These are phyloP conservation scores for Vireo griseus DNA, from an alignment of 2,797 vertebrate genomes.

Conservation along the genomic window DNA sequence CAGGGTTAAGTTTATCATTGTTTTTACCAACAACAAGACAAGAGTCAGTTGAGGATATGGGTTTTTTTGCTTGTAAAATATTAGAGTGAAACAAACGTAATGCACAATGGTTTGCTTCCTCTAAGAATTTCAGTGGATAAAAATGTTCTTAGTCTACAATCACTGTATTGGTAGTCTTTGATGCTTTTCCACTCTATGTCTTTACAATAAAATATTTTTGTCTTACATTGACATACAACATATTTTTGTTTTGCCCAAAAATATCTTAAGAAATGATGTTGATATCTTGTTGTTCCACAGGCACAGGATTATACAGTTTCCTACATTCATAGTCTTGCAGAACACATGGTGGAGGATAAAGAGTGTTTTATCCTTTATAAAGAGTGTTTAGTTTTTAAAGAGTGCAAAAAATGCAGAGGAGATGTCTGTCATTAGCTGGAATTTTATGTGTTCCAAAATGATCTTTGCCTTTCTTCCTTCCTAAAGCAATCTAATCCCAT, in stretches of 20 bases:
- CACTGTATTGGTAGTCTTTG: not conserved
- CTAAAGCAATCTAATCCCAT: not conserved
- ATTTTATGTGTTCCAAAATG: not conserved
- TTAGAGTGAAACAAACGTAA: not conserved
- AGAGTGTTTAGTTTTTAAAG: no score
- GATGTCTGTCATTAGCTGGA: not conserved
- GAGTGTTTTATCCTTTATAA: not conserved
- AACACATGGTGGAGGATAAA: not conserved
- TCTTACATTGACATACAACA: not conserved
- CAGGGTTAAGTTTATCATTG: not conserved
- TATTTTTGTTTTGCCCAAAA: not conserved
- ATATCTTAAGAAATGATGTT: not conserved
- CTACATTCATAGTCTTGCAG: not conserved
- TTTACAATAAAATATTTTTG: not conserved
- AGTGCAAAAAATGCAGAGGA: not conserved
- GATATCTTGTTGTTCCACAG: not conserved
- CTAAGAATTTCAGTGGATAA: not conserved
- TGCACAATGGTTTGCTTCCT: not conserved
- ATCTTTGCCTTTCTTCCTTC: not conserved
- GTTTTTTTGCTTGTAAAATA: not conserved
- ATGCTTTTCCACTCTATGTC: rapidly evolving
- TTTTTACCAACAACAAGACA: not conserved
- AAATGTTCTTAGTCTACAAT: not conserved
- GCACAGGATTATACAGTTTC: not conserved
- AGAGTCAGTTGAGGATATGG: not conserved